Conservation (phyloP, 2,888 invertebrate species). For the Andrena flavipes region DNA sequence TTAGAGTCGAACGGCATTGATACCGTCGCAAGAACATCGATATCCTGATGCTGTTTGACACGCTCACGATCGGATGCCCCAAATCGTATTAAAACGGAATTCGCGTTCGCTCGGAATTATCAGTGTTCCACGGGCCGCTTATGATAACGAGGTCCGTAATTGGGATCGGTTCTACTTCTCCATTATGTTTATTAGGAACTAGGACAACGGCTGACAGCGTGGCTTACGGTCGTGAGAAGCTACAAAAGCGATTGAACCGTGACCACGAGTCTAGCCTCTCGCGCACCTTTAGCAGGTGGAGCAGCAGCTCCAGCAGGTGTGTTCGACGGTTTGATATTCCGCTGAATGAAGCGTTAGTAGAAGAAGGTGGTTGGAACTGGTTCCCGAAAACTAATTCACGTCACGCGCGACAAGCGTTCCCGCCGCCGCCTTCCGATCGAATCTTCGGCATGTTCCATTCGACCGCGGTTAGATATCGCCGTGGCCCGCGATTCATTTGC, state of each 20-base stretch:
- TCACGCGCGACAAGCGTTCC: conserved; percentile 27
- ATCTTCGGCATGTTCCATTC: conserved; percentile 31
- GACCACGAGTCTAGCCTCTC: conserved; percentile 16
- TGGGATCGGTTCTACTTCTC: neutral
- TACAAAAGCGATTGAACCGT: conserved; percentile 17
- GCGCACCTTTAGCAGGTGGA: conserved; percentile 52
- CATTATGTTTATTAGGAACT: neutral
- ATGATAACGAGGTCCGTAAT: neutral
- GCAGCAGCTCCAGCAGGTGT: conserved; percentile 43
- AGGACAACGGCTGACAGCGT: conserved; percentile 13
- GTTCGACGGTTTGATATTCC: neutral
- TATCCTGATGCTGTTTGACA: neutral
- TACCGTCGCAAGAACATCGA: neutral
- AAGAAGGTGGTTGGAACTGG: conserved; percentile 7
- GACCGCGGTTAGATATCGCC: conserved; percentile 45
- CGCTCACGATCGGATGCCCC: no score
- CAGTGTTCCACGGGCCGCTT: neutral
- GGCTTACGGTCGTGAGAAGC: conserved; percentile 22
- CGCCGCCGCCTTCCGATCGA: conserved; percentile 34
- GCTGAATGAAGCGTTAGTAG: neutral
- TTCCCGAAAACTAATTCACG: conserved; percentile 26
- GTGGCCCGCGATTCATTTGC: conserved; percentile 58
- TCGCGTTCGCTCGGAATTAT: neutral
- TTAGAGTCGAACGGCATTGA: neutral
- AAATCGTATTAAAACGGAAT: conserved; percentile 1